phyloP scores from a whole-genome alignment of 1,140 invertebrate species.

The Coenobita brevimanus region DNA sequence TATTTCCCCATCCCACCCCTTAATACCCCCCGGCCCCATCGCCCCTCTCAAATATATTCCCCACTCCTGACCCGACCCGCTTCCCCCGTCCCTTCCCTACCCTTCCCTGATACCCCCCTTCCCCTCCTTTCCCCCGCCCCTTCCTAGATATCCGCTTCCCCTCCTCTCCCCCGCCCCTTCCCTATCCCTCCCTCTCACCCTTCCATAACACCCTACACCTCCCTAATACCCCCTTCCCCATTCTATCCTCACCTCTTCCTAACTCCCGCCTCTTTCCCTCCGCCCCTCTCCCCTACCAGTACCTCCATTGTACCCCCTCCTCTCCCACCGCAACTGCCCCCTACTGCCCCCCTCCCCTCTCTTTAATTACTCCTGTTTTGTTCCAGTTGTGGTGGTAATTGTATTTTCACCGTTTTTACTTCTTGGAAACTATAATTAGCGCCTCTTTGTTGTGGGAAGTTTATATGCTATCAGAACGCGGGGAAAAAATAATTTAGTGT shows the following conservation, averaged over 20 bases:
- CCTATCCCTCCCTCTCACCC: neutral
- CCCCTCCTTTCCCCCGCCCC: neutral
- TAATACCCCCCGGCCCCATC: too few species aligned
- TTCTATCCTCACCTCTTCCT: neutral
- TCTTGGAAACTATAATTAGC: constrained; percentile 23
- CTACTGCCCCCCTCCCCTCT: neutral
- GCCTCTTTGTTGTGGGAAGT: neutral
- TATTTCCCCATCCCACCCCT: too few species aligned
- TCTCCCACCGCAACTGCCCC: neutral
- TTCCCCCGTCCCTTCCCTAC: too few species aligned
- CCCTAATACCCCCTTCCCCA: too few species aligned
- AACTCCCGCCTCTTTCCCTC: neutral
- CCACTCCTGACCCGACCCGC: too few species aligned
- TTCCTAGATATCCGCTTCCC: neutral
- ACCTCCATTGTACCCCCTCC: neutral
- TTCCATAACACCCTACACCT: neutral
- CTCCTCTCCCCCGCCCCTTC: constrained; percentile 16
- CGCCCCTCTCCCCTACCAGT: neutral
- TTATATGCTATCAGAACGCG: neutral
- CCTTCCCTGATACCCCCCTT: neutral
- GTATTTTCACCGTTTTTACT: neutral
- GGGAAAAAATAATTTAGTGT: neutral
- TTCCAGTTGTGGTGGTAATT: constrained; percentile 14
- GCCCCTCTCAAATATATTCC: too few species aligned
- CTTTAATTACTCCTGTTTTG: constrained; percentile 23